Base-by-base conservation (phyloP, 2,113 vertebrate species). In the Amblyornis subalaris region DNA sequence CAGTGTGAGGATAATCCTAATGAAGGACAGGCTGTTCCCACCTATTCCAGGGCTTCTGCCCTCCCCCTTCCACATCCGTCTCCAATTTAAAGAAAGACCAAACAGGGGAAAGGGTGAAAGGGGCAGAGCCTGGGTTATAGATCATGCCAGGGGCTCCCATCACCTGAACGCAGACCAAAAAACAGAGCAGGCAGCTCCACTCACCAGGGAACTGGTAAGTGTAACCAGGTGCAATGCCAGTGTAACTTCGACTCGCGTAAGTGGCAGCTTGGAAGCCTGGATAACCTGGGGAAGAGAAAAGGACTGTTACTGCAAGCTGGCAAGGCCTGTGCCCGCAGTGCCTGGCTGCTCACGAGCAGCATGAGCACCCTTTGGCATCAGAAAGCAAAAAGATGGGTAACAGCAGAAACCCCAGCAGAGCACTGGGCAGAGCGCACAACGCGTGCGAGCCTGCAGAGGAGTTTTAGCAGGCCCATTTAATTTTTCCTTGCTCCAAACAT, bases 171-270 rank as follows among this genome's bases (percentile, higher is more conserved):
- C 57, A 95, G 65, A 85, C 74, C 29, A 29, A 78, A 84, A 58
- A 57, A 48, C 16, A 11, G 4, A 85, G 72, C 61, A 29, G 42
- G 7, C 53, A 72, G 24, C 44, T 69, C 36, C 91, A 97, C 98
- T 98, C 98, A 99, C 99, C 99, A 14, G 99, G 99, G 94, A 99
- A 99, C 98, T 99, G 99, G 96, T 99, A 99, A 97, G 99, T 99
- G 87, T 99, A 99, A 94, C 99, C 99, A 64, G 99, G 99, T 71
- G 99, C 99, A 55, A 99, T 98, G 96, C 99, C 99, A 86, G 99
- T 98, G 64, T 99, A 99, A 97, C 99, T 99, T 79, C 99, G 98
- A 88, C 99, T 99, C 23, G 99, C 98, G 0, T 99, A 99, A 66
- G 99, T 99, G 29, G 99, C 99, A 14, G 99, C 99, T 97, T 99